phyloP scores from a whole-genome alignment of 2,797 vertebrate genomes.

The Orientallactaga sibirica region DNA sequence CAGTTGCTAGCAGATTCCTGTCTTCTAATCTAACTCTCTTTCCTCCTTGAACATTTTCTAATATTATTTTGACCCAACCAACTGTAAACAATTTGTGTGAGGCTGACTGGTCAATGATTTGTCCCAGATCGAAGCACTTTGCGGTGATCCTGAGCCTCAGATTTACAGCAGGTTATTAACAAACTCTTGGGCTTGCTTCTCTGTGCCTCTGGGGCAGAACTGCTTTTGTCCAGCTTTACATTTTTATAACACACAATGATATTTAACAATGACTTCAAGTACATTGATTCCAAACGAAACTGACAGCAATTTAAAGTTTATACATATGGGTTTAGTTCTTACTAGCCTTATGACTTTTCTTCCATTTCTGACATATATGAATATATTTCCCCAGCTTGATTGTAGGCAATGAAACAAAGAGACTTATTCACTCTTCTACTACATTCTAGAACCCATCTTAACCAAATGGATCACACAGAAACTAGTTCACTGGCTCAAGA shows the following conservation, averaged over 20 bases:
- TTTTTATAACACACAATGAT: slow-evolving; percentile 31
- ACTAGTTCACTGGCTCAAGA: slow-evolving; percentile 59
- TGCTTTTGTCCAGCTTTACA: slow-evolving; percentile 1
- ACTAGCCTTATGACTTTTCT: slow-evolving; percentile 2
- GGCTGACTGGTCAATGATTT: slow-evolving; percentile 57
- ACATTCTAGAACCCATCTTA: slow-evolving; percentile 43
- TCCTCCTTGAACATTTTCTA: slow-evolving; percentile 43
- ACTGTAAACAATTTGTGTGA: slow-evolving; percentile 71
- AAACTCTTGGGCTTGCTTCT: slow-evolving; percentile 6
- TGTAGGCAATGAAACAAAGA: slow-evolving; percentile 47
- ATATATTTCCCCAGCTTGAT: background rate
- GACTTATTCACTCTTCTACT: slow-evolving; percentile 26
- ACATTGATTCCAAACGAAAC: slow-evolving; percentile 19
- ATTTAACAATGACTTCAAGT: slow-evolving; percentile 5
- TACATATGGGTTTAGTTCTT: slow-evolving; percentile 28
- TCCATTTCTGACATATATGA: slow-evolving; percentile 20
- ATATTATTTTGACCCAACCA: slow-evolving; percentile 59
- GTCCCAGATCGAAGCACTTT: slow-evolving; percentile 60
- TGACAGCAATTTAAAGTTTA: slow-evolving; percentile 27
- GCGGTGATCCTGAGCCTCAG: background rate
- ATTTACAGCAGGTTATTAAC: background rate
- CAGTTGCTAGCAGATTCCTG: slow-evolving; percentile 47
- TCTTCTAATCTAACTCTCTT: slow-evolving; percentile 51
- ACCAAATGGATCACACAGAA: slow-evolving; percentile 53
- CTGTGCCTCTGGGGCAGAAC: background rate